Evolutionary conservation across 2,888 invertebrate genomes (phyloP).

Genomic region (Tinea trinotella): DNA sequence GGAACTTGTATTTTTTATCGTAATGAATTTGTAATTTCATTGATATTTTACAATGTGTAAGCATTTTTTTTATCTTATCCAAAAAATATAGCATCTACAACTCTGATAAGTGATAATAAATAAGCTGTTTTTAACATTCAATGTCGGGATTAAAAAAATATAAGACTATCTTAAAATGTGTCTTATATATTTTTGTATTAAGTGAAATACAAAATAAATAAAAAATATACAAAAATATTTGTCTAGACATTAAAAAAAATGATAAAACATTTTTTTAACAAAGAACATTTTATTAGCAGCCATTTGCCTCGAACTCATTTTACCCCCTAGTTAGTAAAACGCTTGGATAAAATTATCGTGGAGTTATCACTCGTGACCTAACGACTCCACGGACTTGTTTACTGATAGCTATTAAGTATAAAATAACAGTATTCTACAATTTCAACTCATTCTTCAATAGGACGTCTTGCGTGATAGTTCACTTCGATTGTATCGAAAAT

Average conservation of each 20-base stretch:
- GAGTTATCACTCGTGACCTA: conserved; percentile 47
- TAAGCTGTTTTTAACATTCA: not conserved
- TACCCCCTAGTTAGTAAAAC: conserved; percentile 61
- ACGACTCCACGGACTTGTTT: conserved; percentile 28
- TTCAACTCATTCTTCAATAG: conserved; percentile 30
- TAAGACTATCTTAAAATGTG: too few relatives aligned
- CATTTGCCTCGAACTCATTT: not conserved
- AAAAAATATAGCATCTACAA: too few relatives aligned
- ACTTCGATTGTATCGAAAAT: conserved; percentile 17
- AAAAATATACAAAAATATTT: not conserved
- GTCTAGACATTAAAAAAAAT: conserved; percentile 1
- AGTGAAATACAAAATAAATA: not conserved
- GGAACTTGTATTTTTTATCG: too few relatives aligned
- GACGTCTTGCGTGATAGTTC: not conserved
- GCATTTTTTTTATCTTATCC: too few relatives aligned
- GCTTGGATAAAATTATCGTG: conserved; percentile 49
- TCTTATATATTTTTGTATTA: too few relatives aligned
- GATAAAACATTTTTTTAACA: not conserved
- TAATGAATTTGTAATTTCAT: too few relatives aligned
- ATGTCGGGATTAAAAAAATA: not conserved
- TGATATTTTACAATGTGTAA: too few relatives aligned
- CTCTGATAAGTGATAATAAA: too few relatives aligned
- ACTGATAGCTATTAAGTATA: conserved; percentile 53
- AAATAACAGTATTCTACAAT: conserved; percentile 39
- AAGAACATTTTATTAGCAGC: conserved; percentile 1